Evolutionary conservation across 2,113 vertebrate genomes (phyloP).

Genomic region (Tragulus kanchil): DNA sequence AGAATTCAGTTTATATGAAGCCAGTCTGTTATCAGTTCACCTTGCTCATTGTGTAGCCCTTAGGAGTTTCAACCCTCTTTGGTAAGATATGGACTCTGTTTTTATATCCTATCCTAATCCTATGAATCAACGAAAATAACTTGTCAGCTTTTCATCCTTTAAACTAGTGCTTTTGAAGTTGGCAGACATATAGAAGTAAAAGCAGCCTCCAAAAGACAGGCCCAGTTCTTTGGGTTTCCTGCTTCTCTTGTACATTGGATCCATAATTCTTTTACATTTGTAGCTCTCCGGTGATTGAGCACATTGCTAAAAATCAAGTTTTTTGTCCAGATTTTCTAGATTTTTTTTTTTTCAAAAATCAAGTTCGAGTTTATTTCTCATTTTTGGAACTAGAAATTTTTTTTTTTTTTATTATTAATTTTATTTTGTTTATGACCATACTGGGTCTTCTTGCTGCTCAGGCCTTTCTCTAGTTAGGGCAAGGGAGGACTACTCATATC

Average conservation of each 20-base stretch:
- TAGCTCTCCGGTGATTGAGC: neutral
- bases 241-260: neutral
- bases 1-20: neutral
- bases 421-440: no score
- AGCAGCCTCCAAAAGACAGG: neutral
- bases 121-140: neutral
- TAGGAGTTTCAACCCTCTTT: neutral
- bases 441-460: no score
- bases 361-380: neutral
- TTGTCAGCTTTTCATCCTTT: constrained; percentile 25
- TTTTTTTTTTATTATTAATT: neutral
- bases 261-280: neutral
- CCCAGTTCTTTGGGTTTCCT: neutral
- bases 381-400: neutral
- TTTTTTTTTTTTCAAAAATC: neutral
- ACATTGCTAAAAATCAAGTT: neutral
- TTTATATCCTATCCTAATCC: neutral
- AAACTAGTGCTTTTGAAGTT: neutral
- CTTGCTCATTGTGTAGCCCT: neutral
- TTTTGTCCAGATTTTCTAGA: neutral
- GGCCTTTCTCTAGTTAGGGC: no score
- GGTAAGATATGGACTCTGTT: neutral
- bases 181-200: neutral
- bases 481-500: no score
- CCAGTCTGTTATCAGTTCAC: neutral